These are phyloP conservation scores for Sapajus apella DNA, from an alignment of 2,113 vertebrate species.

Conservation along the genomic window DNA sequence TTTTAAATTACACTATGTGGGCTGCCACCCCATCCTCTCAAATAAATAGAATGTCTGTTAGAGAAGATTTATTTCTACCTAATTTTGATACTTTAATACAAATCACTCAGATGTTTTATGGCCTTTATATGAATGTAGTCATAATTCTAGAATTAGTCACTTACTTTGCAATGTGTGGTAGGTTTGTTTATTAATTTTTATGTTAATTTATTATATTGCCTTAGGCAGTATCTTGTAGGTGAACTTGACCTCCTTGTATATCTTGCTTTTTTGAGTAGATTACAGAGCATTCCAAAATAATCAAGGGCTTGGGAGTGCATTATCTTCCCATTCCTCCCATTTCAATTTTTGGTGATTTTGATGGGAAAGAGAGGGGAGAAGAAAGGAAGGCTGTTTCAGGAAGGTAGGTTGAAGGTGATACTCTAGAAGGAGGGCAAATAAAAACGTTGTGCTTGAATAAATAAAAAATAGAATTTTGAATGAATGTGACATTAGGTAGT, in stretches of 20 bases:
- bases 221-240: neutral
- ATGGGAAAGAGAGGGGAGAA: neutral
- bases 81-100: constrained; percentile 30
- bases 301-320: neutral
- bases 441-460: constrained; percentile 39
- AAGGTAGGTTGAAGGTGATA: neutral
- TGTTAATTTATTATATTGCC: neutral
- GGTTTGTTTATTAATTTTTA: neutral
- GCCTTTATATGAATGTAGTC: neutral
- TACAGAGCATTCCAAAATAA: constrained; percentile 16
- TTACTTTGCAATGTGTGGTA: neutral
- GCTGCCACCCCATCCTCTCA: neutral
- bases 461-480: constrained; percentile 53
- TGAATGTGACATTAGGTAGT: constrained; percentile 26
- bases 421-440: constrained; percentile 35
- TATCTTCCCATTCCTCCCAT: neutral
- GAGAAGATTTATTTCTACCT: constrained; percentile 40
- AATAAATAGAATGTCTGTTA: constrained; percentile 26
- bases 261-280: neutral
- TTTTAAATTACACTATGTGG: neutral
- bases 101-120: constrained; percentile 29
- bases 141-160: constrained; percentile 28
- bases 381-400: neutral
- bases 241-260: neutral
- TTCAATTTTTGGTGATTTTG: constrained; percentile 14